Evolutionary conservation across 2,113 vertebrate species (phyloP).

Genomic region (Hiodon tergisus): DNA sequence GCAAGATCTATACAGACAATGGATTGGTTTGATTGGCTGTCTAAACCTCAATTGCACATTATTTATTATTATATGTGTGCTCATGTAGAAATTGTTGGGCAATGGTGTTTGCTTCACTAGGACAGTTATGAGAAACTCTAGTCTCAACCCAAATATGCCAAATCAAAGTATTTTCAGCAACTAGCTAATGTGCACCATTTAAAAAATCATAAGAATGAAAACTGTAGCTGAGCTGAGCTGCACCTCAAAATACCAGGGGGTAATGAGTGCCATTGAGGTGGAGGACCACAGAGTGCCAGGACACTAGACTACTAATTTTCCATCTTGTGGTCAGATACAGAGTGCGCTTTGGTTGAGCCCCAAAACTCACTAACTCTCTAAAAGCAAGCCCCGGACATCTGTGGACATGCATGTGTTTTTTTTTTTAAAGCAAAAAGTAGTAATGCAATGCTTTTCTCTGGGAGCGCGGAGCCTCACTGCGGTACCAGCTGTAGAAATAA

Average conservation of each 20-base stretch:
- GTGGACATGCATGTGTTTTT: neutral
- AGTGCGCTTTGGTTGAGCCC: neutral
- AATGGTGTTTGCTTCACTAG: neutral
- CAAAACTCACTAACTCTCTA: neutral
- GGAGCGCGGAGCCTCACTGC: neutral
- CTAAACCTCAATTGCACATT: neutral
- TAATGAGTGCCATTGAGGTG: too few relatives aligned
- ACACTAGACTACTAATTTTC: neutral
- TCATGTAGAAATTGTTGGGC: too few relatives aligned
- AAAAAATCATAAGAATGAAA: too few relatives aligned
- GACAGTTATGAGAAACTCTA: too few relatives aligned
- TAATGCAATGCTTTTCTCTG: neutral
- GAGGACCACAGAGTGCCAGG: too few relatives aligned
- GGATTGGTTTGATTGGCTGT: neutral
- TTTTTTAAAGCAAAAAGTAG: too few relatives aligned
- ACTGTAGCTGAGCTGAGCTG: too few relatives aligned
- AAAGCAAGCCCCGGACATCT: neutral
- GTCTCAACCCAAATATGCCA: too few relatives aligned
- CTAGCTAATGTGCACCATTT: too few relatives aligned
- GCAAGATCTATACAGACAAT: neutral
- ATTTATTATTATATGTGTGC: neutral
- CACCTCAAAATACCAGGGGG: too few relatives aligned
- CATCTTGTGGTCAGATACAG: neutral
- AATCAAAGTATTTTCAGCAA: too few relatives aligned
- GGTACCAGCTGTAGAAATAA: conserved; percentile 34